Percentiles rank a stretch among this genome's conserved stretches.
These are phyloP conservation scores for Allygus modestus DNA, from an alignment of 2,888 invertebrate species.

Conservation along the genomic window DNA sequence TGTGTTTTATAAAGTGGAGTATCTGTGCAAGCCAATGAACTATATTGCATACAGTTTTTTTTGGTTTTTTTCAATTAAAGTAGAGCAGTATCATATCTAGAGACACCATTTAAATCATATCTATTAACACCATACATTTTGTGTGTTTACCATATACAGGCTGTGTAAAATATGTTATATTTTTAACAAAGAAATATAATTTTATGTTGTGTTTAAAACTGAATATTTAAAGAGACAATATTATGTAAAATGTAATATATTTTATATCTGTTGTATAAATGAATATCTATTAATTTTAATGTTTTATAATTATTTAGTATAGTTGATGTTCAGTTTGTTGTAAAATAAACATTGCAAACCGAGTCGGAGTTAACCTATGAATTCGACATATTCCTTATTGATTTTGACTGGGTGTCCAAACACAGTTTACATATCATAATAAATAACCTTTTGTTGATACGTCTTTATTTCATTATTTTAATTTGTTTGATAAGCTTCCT, in stretches of 20 bases:
- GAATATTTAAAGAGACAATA: slow-evolving; percentile 20
- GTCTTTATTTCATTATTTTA: too few relatives aligned
- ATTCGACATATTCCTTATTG: neutral
- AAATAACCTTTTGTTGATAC: too few relatives aligned
- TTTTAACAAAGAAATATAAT: slow-evolving; percentile 18
- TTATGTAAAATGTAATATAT: slow-evolving; percentile 15
- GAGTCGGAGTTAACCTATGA: neutral
- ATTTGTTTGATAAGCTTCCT: too few relatives aligned
- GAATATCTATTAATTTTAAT: neutral
- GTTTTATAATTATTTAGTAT: neutral
- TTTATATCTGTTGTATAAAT: slow-evolving; percentile 37
- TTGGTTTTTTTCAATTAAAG: neutral
- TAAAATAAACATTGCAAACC: neutral
- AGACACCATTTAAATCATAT: slow-evolving; percentile 27
- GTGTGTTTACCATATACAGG: slow-evolving; percentile 20
- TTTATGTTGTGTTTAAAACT: neutral
- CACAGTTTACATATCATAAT: too few relatives aligned
- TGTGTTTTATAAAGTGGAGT: slow-evolving; percentile 1
- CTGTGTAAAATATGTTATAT: slow-evolving; percentile 39
- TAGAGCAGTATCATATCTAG: neutral
- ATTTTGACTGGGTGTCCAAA: too few relatives aligned
- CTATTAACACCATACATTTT: slow-evolving; percentile 15
- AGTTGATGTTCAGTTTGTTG: slow-evolving; percentile 3
- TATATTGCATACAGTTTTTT: neutral
- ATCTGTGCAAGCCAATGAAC: neutral